phyloP scores from a whole-genome alignment of 2,113 vertebrate species.

The Triplophysa siluroides region DNA sequence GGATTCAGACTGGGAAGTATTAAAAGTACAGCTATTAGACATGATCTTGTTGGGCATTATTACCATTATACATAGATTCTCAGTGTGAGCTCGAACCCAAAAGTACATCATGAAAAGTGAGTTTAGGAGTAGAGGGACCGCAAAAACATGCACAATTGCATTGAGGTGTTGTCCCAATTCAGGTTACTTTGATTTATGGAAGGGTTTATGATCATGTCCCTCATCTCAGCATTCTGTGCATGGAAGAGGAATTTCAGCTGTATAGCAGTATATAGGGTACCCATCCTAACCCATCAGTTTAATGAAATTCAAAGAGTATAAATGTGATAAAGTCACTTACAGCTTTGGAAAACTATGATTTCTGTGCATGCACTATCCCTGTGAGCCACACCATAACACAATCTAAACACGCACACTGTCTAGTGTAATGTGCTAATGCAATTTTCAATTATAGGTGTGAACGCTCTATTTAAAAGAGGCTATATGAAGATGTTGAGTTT shows the following conservation, averaged over 20 bases:
- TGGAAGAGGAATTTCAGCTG: slow-evolving; percentile 6
- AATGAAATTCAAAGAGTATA: slow-evolving; percentile 45
- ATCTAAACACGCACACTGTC: slow-evolving; percentile 37
- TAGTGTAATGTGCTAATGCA: slow-evolving; percentile 25
- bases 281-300: slow-evolving; percentile 32
- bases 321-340: slow-evolving; percentile 39
- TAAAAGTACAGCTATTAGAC: slow-evolving; percentile 31
- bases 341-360: slow-evolving; percentile 22
- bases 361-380: neutral
- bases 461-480: slow-evolving; percentile 21
- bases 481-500: neutral
- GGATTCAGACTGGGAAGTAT: slow-evolving; percentile 16
- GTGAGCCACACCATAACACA: slow-evolving; percentile 30
- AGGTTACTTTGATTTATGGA: slow-evolving; percentile 58
- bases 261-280: neutral
- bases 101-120: no score
- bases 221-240: slow-evolving; percentile 38
- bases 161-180: slow-evolving; percentile 46
- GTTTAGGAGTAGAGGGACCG: neutral
- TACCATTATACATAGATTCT: no score
- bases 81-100: no score
- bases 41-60: neutral
- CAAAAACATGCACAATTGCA: neutral
- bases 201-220: slow-evolving; percentile 38
- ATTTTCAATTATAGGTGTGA: slow-evolving; percentile 22